Conservation (phyloP, 1,140 invertebrate species). For the Grapholita molesta region DNA sequence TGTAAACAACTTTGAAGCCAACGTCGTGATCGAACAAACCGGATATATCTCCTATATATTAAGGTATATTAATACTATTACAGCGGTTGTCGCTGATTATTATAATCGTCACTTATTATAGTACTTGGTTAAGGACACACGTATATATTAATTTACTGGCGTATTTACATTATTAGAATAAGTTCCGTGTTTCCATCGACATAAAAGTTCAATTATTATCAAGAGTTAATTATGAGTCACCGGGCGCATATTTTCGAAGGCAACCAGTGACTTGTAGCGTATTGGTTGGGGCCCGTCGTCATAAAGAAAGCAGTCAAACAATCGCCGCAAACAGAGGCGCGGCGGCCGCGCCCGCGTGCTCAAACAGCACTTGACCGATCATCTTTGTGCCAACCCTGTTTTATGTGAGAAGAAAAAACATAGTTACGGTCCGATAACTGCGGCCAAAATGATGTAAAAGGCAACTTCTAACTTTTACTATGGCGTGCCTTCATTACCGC, state of each 20-base stretch:
- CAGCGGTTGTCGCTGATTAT: too few relatives aligned
- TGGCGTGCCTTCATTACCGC: too few relatives aligned
- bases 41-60: too few relatives aligned
- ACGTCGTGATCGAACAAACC: too few relatives aligned
- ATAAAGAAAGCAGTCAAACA: slow-evolving; percentile 69
- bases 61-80: too few relatives aligned
- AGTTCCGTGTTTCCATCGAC: background rate
- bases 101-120: too few relatives aligned
- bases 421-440: background rate
- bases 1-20: too few relatives aligned
- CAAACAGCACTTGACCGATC: slow-evolving; percentile 61
- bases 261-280: slow-evolving; percentile 21
- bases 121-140: too few relatives aligned
- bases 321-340: slow-evolving; percentile 56
- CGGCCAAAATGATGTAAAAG: background rate
- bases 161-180: too few relatives aligned
- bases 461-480: background rate
- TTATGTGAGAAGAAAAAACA: slow-evolving; percentile 17
- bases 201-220: background rate
- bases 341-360: slow-evolving; percentile 44
- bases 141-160: too few relatives aligned
- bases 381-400: slow-evolving; percentile 33
- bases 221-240: background rate
- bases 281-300: slow-evolving; percentile 39
- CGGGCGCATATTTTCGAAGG: background rate